Evolutionary conservation across 2,113 vertebrate species (phyloP), one percentile per base, ranked within the genome.

Genomic region (Nicator chloris): DNA sequence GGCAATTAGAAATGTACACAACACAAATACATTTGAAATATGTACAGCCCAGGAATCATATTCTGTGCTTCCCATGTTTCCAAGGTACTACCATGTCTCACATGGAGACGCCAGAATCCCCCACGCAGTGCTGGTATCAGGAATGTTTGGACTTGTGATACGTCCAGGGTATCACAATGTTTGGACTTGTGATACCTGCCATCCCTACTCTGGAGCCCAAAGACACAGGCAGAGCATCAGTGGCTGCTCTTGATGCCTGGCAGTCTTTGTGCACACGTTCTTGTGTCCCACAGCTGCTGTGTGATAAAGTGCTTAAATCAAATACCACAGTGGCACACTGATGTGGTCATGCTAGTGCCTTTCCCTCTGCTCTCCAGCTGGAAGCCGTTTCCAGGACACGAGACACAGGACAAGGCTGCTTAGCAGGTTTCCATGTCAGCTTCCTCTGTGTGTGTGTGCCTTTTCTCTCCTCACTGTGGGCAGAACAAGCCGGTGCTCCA

Each of bases 101-200:
- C 15, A 7, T 12, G 30, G 33, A 39, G 49, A 56, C 10, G 21
- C 20, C 39, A 30, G n/a, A 51, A 27, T 35, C 23, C 4, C 23
- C 27, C 28, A 14, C 0, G 0, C 57, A 61, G 63, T 1, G 0
- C 22, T 70, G 30, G 2, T 51, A 1, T 39, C 7, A 14, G 26
- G 23, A 51, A 33, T 5, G 2, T 23, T 17, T 26, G 37, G 53
- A 15, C 19, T 40, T 5, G 1, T 49, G 39, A 40, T 69, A 50
- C 13, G 33, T 27, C 9, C 27, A 10, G 16, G 13, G 7, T 64
- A 33, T 77, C 1, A n/a, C n/a, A 51, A 33, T 5, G 2, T 23
- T 17, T 26, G 37, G 53, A 15, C 19, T 40, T 5, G 1, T 49
- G 39, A 40, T 69, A 50, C 13, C 5, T 12, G 14, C 23, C 33